These are phyloP conservation scores for Cavia porcellus DNA, from an alignment of 2,113 vertebrate species.

Conservation along the genomic window DNA sequence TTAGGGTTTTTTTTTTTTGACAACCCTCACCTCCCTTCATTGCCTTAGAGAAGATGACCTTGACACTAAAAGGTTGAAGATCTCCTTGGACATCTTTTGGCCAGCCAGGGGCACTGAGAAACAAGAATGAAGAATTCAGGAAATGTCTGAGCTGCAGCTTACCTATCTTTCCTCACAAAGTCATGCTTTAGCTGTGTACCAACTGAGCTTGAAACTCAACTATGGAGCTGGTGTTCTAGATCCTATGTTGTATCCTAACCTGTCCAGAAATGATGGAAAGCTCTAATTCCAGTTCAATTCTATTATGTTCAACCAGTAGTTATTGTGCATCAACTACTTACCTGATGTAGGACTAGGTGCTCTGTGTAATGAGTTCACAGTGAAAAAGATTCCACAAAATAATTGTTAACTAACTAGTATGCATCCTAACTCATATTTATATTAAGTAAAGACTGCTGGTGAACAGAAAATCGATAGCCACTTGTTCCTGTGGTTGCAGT, in stretches of 20 bases:
- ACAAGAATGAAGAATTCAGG: not conserved
- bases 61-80: not conserved
- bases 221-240: not conserved
- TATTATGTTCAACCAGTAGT: not conserved
- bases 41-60: not conserved
- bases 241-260: not conserved
- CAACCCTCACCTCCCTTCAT: fast-evolving
- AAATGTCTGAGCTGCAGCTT: not conserved
- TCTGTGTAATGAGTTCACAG: not conserved
- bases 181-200: not conserved
- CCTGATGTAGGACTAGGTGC: not conserved
- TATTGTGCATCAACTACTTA: not conserved
- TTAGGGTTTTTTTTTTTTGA: not conserved
- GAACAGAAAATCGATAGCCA: not conserved
- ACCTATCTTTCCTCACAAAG: not conserved
- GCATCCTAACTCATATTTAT: not conserved
- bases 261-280: not conserved
- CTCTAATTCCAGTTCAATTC: not conserved
- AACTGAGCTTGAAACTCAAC: not conserved
- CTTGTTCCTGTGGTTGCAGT: not conserved
- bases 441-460: not conserved
- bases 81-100: not conserved
- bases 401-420: not conserved
- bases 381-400: not conserved
- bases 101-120: not conserved